Evolutionary conservation across 2,888 invertebrate genomes (phyloP).

Genomic region (Meliscaeva auricollis): DNA sequence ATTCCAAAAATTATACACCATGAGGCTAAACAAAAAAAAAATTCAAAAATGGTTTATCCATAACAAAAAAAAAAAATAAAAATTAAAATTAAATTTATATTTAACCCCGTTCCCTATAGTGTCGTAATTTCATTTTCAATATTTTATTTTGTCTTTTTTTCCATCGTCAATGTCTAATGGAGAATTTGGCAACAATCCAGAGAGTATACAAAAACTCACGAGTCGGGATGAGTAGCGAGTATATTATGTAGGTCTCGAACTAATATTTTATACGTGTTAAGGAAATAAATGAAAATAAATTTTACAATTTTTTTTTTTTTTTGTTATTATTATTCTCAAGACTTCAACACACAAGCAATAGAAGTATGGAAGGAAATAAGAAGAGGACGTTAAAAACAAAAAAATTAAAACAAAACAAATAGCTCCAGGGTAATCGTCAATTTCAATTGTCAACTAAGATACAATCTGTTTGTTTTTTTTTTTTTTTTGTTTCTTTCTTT

Average conservation of each 20-base stretch:
- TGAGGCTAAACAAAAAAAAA: neutral
- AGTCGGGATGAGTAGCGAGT: neutral
- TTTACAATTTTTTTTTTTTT: conserved; percentile 1
- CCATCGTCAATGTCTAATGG: conserved; percentile 35
- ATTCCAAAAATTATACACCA: neutral
- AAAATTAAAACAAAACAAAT: conserved; percentile 9
- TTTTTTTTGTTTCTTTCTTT: neutral
- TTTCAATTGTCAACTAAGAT: conserved; percentile 71
- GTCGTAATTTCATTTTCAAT: conserved; percentile 20
- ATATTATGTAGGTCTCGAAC: neutral
- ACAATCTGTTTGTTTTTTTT: conserved; percentile 50
- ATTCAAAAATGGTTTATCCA: conserved; percentile 3
- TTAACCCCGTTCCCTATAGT: conserved; percentile 11
- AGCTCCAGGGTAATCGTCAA: conserved; percentile 63
- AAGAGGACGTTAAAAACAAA: neutral
- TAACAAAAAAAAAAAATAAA: too few species aligned
- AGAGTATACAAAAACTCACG: neutral
- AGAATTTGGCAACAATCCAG: conserved; percentile 33
- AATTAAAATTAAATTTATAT: conserved; percentile 6
- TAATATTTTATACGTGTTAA: conserved; percentile 45
- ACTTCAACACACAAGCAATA: neutral
- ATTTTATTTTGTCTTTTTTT: neutral
- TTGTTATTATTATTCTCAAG: neutral
- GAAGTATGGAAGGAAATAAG: conserved; percentile 31
- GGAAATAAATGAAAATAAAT: conserved; percentile 50